phyloP scores from a whole-genome alignment of 92 coral and sea anemone species.

The Phenganax subtilis region DNA sequence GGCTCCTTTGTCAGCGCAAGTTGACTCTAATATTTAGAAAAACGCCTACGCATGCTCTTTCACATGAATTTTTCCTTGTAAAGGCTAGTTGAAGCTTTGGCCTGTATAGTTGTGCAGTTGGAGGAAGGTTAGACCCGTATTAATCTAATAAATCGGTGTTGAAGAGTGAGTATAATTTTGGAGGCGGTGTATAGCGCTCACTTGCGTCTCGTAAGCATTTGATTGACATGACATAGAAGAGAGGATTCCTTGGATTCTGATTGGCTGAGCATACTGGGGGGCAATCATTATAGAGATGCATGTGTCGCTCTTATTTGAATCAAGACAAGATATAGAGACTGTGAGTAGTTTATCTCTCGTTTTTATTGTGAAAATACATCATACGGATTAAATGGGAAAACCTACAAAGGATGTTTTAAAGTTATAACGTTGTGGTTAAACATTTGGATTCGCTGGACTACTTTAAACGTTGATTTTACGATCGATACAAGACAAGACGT shows the following conservation, averaged over 20 bases:
- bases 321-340: background rate
- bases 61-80: background rate
- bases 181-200: constrained; percentile 13
- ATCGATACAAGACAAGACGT: constrained; percentile 4
- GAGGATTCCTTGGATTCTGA: constrained; percentile 30
- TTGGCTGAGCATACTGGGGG: constrained; percentile 29
- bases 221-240: constrained; percentile 39
- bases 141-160: constrained; percentile 21
- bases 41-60: constrained; percentile 21
- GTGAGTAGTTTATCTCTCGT: background rate
- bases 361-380: constrained; percentile 17
- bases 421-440: background rate
- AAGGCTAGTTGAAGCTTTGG: background rate
- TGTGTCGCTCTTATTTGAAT: constrained; percentile 38
- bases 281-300: constrained; percentile 33
- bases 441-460: background rate
- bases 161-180: constrained; percentile 11
- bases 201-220: constrained; percentile 17
- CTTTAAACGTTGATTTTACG: background rate
- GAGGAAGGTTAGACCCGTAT: background rate
- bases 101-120: background rate
- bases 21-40: constrained; percentile 15
- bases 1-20: constrained; percentile 34
- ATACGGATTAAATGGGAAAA: constrained; percentile 35
- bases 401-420: background rate